Conservation (phyloP, 2,113 vertebrate genomes). For the Cichladusa arquata region DNA sequence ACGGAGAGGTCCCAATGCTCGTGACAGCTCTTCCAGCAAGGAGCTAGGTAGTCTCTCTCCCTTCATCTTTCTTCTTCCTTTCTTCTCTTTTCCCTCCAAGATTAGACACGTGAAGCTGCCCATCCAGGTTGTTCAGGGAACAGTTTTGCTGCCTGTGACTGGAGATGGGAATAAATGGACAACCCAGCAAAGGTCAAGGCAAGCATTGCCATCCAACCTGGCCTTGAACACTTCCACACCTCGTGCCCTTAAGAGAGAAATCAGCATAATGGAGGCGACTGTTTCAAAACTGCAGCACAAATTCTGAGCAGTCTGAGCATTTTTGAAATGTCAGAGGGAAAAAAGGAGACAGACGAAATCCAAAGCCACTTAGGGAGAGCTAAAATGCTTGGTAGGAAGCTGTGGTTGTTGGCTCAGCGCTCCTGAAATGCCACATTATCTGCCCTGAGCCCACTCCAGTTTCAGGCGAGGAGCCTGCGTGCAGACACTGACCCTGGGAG, state of each 20-base stretch:
- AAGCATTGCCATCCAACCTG: background rate
- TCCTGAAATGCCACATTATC: background rate
- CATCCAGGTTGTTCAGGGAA: background rate
- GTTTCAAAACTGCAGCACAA: background rate
- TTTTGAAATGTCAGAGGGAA: conserved; percentile 40
- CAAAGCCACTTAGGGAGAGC: conserved; percentile 31
- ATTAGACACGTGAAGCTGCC: background rate
- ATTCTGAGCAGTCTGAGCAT: background rate
- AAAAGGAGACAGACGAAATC: background rate
- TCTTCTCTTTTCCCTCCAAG: background rate
- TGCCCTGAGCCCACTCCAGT: background rate
- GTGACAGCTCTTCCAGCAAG: background rate
- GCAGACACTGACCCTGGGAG: background rate
- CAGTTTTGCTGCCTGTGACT: background rate
- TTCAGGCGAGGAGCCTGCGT: background rate
- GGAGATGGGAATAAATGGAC: background rate
- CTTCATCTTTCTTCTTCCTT: background rate
- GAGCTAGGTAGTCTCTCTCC: background rate
- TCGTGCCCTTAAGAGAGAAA: background rate
- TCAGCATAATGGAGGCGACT: rapidly evolving
- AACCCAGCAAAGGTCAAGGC: background rate
- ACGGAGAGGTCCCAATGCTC: background rate
- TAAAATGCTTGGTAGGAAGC: conserved; percentile 38
- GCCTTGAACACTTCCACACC: background rate
- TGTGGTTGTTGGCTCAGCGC: conserved; percentile 39